Evolutionary conservation across 2,888 invertebrate genomes (phyloP), one percentile per base, ranked within the genome.

Genomic region (Mythimna impura): DNA sequence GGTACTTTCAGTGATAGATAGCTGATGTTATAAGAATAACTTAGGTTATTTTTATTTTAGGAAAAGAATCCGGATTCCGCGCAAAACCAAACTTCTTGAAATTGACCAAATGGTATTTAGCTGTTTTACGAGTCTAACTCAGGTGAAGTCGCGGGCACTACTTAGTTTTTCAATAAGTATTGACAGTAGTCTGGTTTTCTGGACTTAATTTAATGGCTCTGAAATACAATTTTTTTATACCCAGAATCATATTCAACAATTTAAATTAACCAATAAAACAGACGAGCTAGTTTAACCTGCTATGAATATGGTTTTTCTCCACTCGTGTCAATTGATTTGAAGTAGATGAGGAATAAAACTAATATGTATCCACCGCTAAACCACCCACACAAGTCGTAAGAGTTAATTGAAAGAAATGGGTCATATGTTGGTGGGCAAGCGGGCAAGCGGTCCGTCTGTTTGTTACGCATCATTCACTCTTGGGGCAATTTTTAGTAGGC

Each of bases 361-460:
- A 83, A 85, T 83, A 80, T 73, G 86, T 75, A 71, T 79, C 69
- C 65, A 66, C 72, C 75, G 71, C 83, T 79, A 74, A 79, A 58
- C 74, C 80, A 76, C 86, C 85, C 86, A 76, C 84, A 75, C 77
- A 66, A 67, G 70, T 79, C 82, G 78, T 82, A 84, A 72, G 78
- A 84, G 68, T 84, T 84, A 85, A 84, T 85, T 84, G 84, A 78
- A 82, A 84, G 76, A 86, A 86, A 86, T 84, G 78, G 85, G 85
- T 84, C 86, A 86, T 73, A 67, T 74, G 71, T 78, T 76, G 43
- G 84, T 84, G 52, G 78, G 52, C 34, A 34, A 54, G 71, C 30
- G 22, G 74, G 65, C 69, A 64, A 57, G 76, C 57, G 64, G 58
- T 40, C 50, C 22, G 69, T 74, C 72, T 78, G 67, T 81, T 77